Evolutionary conservation across 1,140 invertebrate genomes (phyloP), one percentile per base, ranked within the genome.

Genomic region (Plectus sambesii): DNA sequence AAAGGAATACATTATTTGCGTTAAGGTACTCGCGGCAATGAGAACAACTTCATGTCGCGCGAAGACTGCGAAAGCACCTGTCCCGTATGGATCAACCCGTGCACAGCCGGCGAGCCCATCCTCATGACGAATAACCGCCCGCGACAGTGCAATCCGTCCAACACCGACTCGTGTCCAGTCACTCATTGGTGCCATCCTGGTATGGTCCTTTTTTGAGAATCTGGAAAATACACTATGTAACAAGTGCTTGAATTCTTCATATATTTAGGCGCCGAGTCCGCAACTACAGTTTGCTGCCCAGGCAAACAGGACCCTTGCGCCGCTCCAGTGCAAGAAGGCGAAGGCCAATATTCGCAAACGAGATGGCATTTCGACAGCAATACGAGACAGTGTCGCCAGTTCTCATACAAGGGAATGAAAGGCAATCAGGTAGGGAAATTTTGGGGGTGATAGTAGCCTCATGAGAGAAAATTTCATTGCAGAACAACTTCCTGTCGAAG

Each of bases 391-490:
- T 65, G 68, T 50, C 48, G 48, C 22, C 53, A 53, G 8, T 65
- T 71, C 45, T 54, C 44, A n/a, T 64, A 53, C 49, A 79, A 81
- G 3, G 82, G 83, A 3, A 17, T 50, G 4, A 62, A 56, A 37
- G 60, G 60, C 20, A 62, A 62, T 29, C 46, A 51, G 27, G 58
- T 59, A 38, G 46, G 50, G 47, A 30, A n/a, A 9, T 17, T 30
- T 17, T 20, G 20, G n/a, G 6, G 17, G 15, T 6, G 25, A 15
- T 55, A 9, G 37, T 20, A 53, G 9, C 35, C n/a, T n/a, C n/a
- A n/a, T n/a, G n/a, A n/a, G n/a, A n/a, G n/a, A 47, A 55, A 24
- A 2, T 5, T 6, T 29, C 24, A 2, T 40, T 60, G 48, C 25
- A 61, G 58, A 62, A 62, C 47, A 62, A 62, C 27, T 63, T 62